phyloP scores from a whole-genome alignment of 2,113 vertebrate genomes.

The Leptodactylus fuscus region DNA sequence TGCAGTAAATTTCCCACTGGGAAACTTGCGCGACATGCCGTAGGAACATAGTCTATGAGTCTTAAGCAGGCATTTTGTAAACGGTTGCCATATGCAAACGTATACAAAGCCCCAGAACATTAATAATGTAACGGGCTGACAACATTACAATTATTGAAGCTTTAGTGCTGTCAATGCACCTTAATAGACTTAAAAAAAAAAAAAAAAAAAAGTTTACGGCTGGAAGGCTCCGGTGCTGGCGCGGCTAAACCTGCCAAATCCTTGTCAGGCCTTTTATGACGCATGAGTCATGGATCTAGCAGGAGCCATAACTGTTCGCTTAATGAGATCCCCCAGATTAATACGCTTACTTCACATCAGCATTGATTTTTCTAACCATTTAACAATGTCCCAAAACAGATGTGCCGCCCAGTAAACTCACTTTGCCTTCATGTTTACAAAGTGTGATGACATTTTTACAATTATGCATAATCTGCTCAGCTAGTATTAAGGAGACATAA shows the following conservation, averaged over 20 bases:
- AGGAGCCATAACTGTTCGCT: conserved; percentile 73
- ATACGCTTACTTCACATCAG: conserved; percentile 72
- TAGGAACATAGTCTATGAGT: no score
- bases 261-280: conserved; percentile 71
- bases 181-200: not conserved
- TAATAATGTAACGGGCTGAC: conserved; percentile 34
- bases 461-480: conserved; percentile 68
- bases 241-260: conserved; percentile 67
- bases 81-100: not conserved
- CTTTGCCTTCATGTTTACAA: conserved; percentile 75
- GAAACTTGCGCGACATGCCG: no score
- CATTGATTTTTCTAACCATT: conserved; percentile 72
- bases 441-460: conserved; percentile 78
- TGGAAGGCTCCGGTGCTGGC: not conserved
- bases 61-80: no score
- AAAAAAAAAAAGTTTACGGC: conserved; percentile 27
- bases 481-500: conserved; percentile 70
- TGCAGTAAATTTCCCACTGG: no score
- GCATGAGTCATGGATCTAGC: conserved; percentile 71
- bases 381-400: conserved; percentile 74
- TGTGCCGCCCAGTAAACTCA: conserved; percentile 76
- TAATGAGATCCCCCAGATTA: conserved; percentile 74
- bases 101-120: not conserved
- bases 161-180: conserved; percentile 12
- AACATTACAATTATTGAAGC: not conserved